Percentiles rank a stretch among this genome's conserved stretches.
Evolutionary conservation across 2,113 vertebrate species (phyloP).

Genomic region (Crypturellus undulatus): DNA sequence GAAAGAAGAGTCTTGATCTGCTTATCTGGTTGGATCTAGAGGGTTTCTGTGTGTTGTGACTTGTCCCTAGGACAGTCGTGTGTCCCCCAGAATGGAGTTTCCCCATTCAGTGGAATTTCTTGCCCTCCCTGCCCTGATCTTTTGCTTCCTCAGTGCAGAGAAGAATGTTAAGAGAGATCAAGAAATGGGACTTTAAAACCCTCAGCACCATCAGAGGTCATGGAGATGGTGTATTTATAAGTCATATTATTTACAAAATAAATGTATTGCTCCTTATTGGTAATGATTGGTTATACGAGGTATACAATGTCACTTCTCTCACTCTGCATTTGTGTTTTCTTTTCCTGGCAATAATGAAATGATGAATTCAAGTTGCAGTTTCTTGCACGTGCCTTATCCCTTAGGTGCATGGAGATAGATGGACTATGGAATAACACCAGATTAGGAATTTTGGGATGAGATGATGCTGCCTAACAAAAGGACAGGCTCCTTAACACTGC

Average conservation of each 20-base stretch:
- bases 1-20: fast-evolving
- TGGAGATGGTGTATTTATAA: not conserved
- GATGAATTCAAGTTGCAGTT: fast-evolving
- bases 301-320: fast-evolving
- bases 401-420: fast-evolving
- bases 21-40: not conserved
- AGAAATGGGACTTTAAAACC: not conserved
- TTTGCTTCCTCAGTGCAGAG: too few relatives aligned
- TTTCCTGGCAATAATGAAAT: not conserved
- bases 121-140: not conserved
- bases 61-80: not conserved
- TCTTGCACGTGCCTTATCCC: not conserved
- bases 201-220: not conserved
- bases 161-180: not conserved
- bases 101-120: not conserved
- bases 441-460: not conserved
- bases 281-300: not conserved
- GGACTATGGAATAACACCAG: fast-evolving
- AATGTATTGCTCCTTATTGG: not conserved
- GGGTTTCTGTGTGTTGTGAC: not conserved
- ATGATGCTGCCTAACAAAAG: not conserved
- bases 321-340: not conserved
- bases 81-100: not conserved
- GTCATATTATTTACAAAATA: not conserved
- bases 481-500: not conserved